phyloP scores from a whole-genome alignment of 2,113 vertebrate genomes.

The Deroptyus accipitrinus region DNA sequence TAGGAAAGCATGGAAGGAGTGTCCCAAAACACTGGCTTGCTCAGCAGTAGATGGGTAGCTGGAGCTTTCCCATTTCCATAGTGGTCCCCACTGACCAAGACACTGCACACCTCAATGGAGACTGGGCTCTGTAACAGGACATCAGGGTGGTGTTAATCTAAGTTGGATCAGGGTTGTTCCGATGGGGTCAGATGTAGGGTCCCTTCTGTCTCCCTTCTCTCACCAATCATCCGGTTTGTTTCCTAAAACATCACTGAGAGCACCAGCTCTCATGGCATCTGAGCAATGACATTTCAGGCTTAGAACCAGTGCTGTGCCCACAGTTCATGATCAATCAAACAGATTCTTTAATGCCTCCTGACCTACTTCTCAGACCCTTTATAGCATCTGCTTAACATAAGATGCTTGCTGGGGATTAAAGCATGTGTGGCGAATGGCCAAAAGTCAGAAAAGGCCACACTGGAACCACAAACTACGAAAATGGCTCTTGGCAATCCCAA shows the following conservation, averaged over 20 bases:
- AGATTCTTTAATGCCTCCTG: not conserved
- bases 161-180: not conserved
- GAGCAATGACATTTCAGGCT: not conserved
- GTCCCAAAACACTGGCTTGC: accelerated
- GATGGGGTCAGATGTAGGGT: not conserved
- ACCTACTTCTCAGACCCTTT: not conserved
- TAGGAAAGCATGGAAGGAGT: not conserved
- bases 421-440: not conserved
- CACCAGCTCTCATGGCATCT: not conserved
- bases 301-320: not conserved
- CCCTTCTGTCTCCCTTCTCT: not conserved
- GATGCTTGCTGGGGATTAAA: not conserved
- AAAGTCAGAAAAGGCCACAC: not conserved
- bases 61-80: accelerated
- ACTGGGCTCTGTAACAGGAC: not conserved
- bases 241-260: not conserved
- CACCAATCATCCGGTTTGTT: not conserved
- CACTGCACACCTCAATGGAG: accelerated
- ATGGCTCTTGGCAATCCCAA: not conserved
- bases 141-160: not conserved
- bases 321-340: not conserved
- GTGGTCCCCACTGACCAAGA: accelerated
- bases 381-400: not conserved
- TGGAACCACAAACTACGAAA: not conserved
- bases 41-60: not conserved